Evolutionary conservation across 53 echinoderm and acorn worm species (phyloP), one percentile per base, ranked within the genome.

Genomic region (Arbacia lixula): DNA sequence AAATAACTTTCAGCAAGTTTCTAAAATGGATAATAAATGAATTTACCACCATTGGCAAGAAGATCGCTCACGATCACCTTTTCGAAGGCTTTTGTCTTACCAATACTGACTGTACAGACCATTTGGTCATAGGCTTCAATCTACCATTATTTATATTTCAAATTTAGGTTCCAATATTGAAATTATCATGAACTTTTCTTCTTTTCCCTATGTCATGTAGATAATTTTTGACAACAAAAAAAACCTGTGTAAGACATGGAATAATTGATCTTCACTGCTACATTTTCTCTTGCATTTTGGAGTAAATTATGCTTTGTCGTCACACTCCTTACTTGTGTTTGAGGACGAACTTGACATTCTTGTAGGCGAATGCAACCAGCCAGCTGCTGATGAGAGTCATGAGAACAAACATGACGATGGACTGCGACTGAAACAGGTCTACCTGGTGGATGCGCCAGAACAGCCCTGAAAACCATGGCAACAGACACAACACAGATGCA

Each of bases 391-490:
- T 42, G 84, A 99, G 73, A n/a, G 99, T 99, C 85, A 98, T 85
- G 43, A 92, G 73, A 25, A 89, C 94, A 91, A 94, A 99, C 55
- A 99, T 86, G 22, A 95, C 88, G 24, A 85, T 88, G 42, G 88
- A 89, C 66, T 86, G 91, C 0, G 99, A 92, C 89, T 99, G 94
- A 43, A 94, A 90, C 21, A 99, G 92, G 71, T 99, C 99, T 83
- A 99, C 88, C 69, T 99, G 99, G 54, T 99, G 99, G 52, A 99
- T 99, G 27, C 99, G 88, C 99, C 99, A 95, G 73, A 95, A 99
- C 50, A 92, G 83, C 99, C 89, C 85, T 85, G 84, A n/a, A 50
- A 50, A 50, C n/a, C 61, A 60, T 60, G 61, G 25, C 4, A 50
- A 50, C 61, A 60, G 1, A 21, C 27, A 24, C 1, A 60, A 11